Evolutionary conservation across 64 coral and sea anemone species (phyloP), one percentile per base, ranked within the genome.

Genomic region (Pocillopora verrucosa): DNA sequence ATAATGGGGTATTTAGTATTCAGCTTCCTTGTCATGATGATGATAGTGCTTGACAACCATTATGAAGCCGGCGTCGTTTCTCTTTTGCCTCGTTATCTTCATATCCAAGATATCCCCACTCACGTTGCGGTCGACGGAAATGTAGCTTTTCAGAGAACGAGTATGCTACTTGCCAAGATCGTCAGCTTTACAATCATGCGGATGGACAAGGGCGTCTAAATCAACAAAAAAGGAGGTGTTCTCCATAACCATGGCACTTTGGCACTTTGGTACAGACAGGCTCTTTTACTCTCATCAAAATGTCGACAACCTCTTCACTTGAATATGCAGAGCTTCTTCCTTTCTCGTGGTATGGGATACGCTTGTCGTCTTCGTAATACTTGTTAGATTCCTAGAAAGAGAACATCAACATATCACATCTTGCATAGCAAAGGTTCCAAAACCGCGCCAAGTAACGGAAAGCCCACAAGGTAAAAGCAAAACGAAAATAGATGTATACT

Each of bases 281-380:
- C 59, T 72, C 67, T 58, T 87, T 76, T 14, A 76, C 86, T 76
- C 73, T 76, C n/a, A 88, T 24, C 22, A 88, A 62, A 61, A 76
- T 75, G 74, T 74, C 73, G 26, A 88, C 73, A 60, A 30, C 59
- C 73, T 88, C 86, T 61, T 88, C 60, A 75, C 34, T 88, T 59
- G 70, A 76, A 76, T 61, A 88, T 62, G 86, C 51, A 16, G 59
- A 63, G 57, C 60, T 19, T 63, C 58, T 37, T 59, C 74, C 73
- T 77, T 88, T 74, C 73, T 88, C 74, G 34, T 76, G 63, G 59
- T 88, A 87, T 59, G 86, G 72, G 9, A 74, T 75, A 26, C 73
- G 67, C 30, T 76, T 87, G 86, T 87, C 72, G 73, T 64, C 73
- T 87, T 87, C 86, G 58, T 87, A 87, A 75, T 87, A 87, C 63